These are phyloP conservation scores for Eupeodes luniger DNA, from an alignment of 2,888 invertebrate genomes.

Conservation along the genomic window DNA sequence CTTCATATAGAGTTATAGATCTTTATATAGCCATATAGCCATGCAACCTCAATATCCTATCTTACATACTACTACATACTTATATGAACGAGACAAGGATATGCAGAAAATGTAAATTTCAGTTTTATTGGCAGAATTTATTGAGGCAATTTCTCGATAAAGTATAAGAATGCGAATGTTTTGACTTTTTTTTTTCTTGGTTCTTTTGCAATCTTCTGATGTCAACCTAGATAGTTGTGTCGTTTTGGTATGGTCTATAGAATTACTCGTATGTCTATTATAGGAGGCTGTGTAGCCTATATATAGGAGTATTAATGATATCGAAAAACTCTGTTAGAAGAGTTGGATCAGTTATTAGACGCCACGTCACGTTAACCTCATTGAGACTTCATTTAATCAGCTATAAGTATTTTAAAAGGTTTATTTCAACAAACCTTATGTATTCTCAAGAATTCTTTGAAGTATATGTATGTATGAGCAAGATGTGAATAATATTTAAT, in stretches of 20 bases:
- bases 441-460: too few species aligned
- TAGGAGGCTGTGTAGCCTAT: background rate
- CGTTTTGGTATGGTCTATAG: conserved; percentile 5
- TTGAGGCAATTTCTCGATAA: conserved; percentile 59
- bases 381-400: background rate
- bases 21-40: background rate
- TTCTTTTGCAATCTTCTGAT: conserved; percentile 23
- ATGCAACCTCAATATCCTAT: conserved; percentile 25
- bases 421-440: too few species aligned
- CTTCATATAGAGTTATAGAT: background rate
- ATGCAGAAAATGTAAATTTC: conserved; percentile 66
- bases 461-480: too few species aligned
- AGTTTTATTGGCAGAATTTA: conserved; percentile 71
- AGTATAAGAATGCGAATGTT: conserved; percentile 31
- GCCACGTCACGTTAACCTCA: background rate
- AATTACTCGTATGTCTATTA: background rate
- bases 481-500: too few species aligned
- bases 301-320: background rate
- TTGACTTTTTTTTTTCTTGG: conserved; percentile 16
- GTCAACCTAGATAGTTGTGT: conserved; percentile 34
- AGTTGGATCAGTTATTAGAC: background rate
- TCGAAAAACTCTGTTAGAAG: background rate
- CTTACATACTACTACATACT: background rate
- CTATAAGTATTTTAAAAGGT: too few species aligned
- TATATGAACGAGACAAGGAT: conserved; percentile 34